Conservation (phyloP, 2,113 vertebrate species). For the Heptranchias perlo region DNA sequence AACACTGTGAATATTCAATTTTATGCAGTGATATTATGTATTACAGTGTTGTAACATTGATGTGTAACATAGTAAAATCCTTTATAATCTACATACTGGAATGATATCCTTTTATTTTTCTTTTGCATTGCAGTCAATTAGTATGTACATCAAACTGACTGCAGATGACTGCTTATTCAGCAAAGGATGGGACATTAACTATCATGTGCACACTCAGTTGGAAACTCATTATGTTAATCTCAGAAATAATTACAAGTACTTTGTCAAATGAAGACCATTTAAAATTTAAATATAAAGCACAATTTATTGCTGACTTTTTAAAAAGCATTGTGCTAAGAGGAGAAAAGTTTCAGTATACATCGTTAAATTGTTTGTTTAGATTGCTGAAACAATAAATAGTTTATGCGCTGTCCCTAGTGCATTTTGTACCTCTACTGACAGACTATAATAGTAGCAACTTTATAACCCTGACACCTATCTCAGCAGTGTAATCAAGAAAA, state of each 20-base stretch:
- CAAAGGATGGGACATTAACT: not conserved
- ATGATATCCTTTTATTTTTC: not conserved
- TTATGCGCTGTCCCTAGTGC: not conserved
- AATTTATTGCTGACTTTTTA: not conserved
- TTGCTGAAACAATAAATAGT: not conserved
- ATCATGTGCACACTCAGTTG: not conserved
- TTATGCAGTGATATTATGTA: not conserved
- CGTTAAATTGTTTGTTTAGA: not conserved
- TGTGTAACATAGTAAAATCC: not conserved
- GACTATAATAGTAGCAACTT: not conserved
- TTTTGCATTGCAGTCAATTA: not conserved
- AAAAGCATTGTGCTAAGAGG: not conserved
- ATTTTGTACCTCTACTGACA: not conserved
- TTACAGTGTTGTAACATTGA: not conserved
- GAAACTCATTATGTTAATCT: conserved; percentile 33
- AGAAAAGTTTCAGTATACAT: not conserved
- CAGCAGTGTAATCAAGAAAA: not conserved
- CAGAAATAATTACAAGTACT: not conserved
- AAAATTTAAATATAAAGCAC: not conserved
- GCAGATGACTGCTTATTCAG: not conserved
- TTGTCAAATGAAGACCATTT: conserved; percentile 3
- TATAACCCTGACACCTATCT: not conserved
- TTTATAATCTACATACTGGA: not conserved
- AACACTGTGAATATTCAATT: conserved; percentile 14
- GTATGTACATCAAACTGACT: not conserved